A percentile compares a stretch with the other conserved stretches of the same genome.
phyloP scores from a whole-genome alignment of 2,113 vertebrate genomes.

The Seriola aureovittata region DNA sequence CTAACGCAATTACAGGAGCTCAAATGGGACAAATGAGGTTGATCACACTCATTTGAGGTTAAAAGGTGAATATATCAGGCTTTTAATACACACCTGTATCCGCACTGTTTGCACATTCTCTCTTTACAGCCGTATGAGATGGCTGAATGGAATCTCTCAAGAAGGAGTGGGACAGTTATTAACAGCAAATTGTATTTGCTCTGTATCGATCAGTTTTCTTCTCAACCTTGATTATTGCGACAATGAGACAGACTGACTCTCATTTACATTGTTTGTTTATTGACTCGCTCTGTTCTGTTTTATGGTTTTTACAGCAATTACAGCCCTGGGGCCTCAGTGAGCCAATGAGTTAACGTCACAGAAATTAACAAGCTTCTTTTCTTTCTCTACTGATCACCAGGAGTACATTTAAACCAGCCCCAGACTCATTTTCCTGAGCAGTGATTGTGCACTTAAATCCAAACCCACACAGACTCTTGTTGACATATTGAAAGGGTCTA shows the following conservation, averaged over 20 bases:
- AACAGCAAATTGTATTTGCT: constrained; percentile 37
- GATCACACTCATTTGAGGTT: constrained; percentile 21
- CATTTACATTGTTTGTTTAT: constrained; percentile 57
- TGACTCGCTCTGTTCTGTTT: constrained; percentile 42
- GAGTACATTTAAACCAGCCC: constrained; percentile 35
- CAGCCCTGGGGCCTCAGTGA: constrained; percentile 9
- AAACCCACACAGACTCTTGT: constrained; percentile 35
- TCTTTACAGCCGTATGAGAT: background rate
- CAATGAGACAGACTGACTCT: constrained; percentile 11
- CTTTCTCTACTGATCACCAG: constrained; percentile 22
- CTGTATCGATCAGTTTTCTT: constrained; percentile 47
- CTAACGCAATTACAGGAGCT: constrained; percentile 51
- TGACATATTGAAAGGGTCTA: constrained; percentile 49
- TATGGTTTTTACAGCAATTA: constrained; percentile 47
- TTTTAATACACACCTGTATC: constrained; percentile 26
- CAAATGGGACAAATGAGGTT: constrained; percentile 32
- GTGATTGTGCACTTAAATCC: constrained; percentile 48
- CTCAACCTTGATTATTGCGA: constrained; percentile 49
- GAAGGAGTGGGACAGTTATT: constrained; percentile 12
- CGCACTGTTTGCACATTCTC: constrained; percentile 1
- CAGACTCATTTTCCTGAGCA: constrained; percentile 18
- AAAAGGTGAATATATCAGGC: constrained; percentile 12
- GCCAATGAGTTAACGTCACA: constrained; percentile 30
- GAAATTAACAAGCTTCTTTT: constrained; percentile 40
- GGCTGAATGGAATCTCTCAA: background rate